Conservation (phyloP, 2,888 invertebrate genomes). For the Sarcophaga variegata region DNA sequence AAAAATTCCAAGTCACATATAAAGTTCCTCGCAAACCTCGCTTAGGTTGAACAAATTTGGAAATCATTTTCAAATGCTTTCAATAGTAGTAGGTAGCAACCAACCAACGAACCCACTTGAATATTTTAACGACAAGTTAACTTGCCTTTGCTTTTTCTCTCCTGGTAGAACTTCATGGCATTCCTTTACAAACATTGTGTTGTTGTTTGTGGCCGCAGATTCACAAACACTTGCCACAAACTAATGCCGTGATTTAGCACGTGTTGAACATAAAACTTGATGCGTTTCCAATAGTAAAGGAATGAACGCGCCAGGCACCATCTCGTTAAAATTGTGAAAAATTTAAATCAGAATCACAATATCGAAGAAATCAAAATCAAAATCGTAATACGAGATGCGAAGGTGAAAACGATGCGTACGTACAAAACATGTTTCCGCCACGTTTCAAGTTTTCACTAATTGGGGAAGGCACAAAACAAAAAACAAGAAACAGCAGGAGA, state of each 20-base stretch:
- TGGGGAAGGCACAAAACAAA: background rate
- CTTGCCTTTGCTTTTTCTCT: too few relatives aligned
- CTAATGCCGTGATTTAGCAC: conserved; percentile 48
- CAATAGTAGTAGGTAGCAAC: too few relatives aligned
- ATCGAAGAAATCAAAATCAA: background rate
- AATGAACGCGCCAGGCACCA: background rate
- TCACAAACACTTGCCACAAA: too few relatives aligned
- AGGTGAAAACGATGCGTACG: conserved; percentile 8
- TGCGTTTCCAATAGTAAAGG: conserved; percentile 32
- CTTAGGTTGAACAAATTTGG: too few relatives aligned
- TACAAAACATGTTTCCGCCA: conserved; percentile 24
- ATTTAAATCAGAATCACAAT: conserved; percentile 7
- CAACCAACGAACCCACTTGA: too few relatives aligned
- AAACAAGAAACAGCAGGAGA: background rate
- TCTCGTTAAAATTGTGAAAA: background rate
- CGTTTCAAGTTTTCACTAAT: conserved; percentile 28
- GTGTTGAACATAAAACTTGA: conserved; percentile 59
- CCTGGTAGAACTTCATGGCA: too few relatives aligned
- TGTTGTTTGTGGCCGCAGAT: conserved; percentile 20
- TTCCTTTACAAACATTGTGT: background rate
- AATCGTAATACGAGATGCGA: background rate
- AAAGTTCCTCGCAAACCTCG: too few relatives aligned
- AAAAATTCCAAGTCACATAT: too few relatives aligned
- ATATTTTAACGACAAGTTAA: too few relatives aligned
- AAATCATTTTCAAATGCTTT: too few relatives aligned